These are phyloP conservation scores for Paracanthobrama guichenoti DNA, from an alignment of 2,113 vertebrate genomes.

Conservation along the genomic window DNA sequence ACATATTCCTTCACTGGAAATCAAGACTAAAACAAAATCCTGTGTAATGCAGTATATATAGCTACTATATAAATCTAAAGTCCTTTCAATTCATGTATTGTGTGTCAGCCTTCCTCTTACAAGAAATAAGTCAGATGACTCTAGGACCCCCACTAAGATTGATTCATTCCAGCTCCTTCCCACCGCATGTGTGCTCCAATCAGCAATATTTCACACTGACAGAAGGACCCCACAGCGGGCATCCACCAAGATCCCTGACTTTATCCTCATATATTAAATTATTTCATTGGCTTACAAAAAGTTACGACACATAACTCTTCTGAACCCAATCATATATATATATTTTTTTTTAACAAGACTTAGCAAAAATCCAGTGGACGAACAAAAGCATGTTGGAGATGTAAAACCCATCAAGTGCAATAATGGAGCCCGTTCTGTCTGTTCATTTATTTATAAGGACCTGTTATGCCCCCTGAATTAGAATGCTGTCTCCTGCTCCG, in stretches of 20 bases:
- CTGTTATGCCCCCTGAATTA: slow-evolving; percentile 45
- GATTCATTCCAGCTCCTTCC: slow-evolving; percentile 73
- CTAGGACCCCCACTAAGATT: slow-evolving; percentile 70
- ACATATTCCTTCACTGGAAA: not conserved
- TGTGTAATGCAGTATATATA: not conserved
- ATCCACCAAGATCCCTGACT: slow-evolving; percentile 57
- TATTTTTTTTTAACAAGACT: not conserved
- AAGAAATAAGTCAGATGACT: slow-evolving; percentile 70
- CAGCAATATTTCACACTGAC: slow-evolving; percentile 78
- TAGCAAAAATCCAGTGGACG: not conserved
- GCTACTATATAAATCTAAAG: slow-evolving; percentile 5
- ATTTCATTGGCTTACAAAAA: slow-evolving; percentile 37
- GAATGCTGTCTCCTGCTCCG: slow-evolving; percentile 44
- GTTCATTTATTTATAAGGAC: slow-evolving; percentile 53
- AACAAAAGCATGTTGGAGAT: not conserved
- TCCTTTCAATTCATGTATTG: slow-evolving; percentile 20
- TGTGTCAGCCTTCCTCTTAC: slow-evolving; percentile 41
- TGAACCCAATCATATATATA: not conserved
- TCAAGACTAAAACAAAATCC: not conserved
- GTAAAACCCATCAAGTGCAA: slow-evolving; percentile 52
- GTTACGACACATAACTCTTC: not conserved
- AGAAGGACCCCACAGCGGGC: slow-evolving; percentile 76
- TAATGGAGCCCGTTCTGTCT: slow-evolving; percentile 51
- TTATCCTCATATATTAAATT: slow-evolving; percentile 60
- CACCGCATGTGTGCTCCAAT: slow-evolving; percentile 72